Evolutionary conservation across 2,888 invertebrate genomes (phyloP).

Genomic region (Aromia moschata): DNA sequence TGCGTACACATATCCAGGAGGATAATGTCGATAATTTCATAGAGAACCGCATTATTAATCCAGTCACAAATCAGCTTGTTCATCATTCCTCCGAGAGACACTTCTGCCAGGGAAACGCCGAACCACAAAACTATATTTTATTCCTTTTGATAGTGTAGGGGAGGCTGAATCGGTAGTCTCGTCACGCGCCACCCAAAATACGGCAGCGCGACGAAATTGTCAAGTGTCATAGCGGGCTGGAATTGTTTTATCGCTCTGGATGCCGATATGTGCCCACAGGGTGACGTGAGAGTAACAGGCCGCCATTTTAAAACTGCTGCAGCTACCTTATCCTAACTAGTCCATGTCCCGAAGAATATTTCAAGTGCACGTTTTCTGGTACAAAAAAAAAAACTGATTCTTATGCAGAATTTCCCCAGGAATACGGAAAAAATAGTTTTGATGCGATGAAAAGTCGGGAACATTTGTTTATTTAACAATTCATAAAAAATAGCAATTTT

Average conservation of each 20-base stretch:
- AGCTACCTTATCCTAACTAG: too few species aligned
- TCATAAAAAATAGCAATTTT: too few species aligned
- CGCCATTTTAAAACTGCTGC: background rate
- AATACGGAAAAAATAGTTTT: too few species aligned
- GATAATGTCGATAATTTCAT: background rate
- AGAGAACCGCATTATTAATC: slow-evolving; percentile 34
- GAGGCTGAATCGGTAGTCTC: slow-evolving; percentile 40
- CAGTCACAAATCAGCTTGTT: slow-evolving; percentile 42
- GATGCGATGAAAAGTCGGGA: too few species aligned
- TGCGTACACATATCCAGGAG: background rate
- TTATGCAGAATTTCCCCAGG: too few species aligned
- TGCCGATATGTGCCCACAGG: background rate
- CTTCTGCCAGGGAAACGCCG: slow-evolving; percentile 33
- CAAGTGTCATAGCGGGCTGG: slow-evolving; percentile 31
- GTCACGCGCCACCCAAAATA: slow-evolving; percentile 49
- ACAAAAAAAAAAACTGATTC: too few species aligned
- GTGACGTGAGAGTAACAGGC: background rate
- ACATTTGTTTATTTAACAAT: too few species aligned
- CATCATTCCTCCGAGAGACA: slow-evolving; percentile 34
- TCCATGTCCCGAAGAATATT: too few species aligned
- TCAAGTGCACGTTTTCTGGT: too few species aligned
- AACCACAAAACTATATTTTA: slow-evolving; percentile 48
- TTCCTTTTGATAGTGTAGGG: slow-evolving; percentile 46
- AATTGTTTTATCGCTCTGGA: slow-evolving; percentile 26
- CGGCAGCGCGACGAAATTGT: slow-evolving; percentile 32